Evolutionary conservation across 2,797 vertebrate genomes (phyloP), one percentile per base, ranked within the genome.

Genomic region (Enteromius unitaeniatus): DNA sequence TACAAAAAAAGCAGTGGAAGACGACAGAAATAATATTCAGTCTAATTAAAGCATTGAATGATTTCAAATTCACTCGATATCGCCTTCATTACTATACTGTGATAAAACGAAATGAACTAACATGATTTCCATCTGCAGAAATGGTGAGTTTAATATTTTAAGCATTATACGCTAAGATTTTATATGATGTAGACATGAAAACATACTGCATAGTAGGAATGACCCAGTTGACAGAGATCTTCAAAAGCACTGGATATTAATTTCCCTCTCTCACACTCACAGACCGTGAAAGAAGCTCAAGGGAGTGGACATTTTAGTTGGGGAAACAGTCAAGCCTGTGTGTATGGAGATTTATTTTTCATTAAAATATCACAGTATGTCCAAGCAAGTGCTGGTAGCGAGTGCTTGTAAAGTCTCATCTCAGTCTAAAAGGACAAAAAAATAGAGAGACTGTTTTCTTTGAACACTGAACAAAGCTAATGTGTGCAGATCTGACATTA

Each of bases 381-480:
- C 79, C 40, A 51, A 76, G 26, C 67, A 83, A 11, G 55, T 21
- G 62, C 42, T 4, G n/a, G 2, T 55, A 45, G 23, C 9, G 37
- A 31, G 17, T 6, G 45, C 77, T 69, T 26, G 49, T 53, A 26
- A 79, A 40, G 58, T 62, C 69, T 64, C 19, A 26, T 47, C 23
- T 60, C 11, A 76, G 3, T 42, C 17, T 37, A 13, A 70, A 17
- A 51, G 31, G 42, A 79, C 34, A 55, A 68, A 70, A 51, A 51
- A 26, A 37, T n/a, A 26, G 15, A 77, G 49, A 31, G 47, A 69
- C 72, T 74, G n/a, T 74, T 69, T 37, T 26, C 45, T 86, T 85
- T 74, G 86, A 81, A 68, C 55, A 60, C 34, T 42, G 53, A 78
- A 79, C 79, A 85, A 72, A 79, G 51, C 72, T 77, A 64, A 70